A percentile compares a stretch with the other conserved stretches of the same genome.
Conservation (phyloP, 2,797 vertebrate species). For the Ptychadena robeensis region DNA sequence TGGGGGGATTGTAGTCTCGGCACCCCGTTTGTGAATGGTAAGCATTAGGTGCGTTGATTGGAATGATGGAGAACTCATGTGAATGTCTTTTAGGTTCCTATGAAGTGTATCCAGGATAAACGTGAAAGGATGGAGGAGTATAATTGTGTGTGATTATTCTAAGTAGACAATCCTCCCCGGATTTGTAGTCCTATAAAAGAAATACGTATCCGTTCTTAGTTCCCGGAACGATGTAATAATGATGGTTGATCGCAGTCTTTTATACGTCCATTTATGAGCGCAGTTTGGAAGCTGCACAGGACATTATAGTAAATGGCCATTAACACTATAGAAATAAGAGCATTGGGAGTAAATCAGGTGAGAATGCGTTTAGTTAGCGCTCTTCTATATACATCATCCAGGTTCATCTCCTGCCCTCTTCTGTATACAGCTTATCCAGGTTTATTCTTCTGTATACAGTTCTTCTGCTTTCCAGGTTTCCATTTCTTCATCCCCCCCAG, state of each 20-base stretch:
- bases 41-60: no score
- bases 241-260: constrained; percentile 69
- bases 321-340: constrained; percentile 51
- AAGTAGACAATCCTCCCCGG: neutral
- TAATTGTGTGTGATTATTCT: neutral
- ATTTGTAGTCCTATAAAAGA: constrained; percentile 18
- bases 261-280: constrained; percentile 68
- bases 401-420: neutral
- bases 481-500: neutral
- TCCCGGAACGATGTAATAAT: constrained; percentile 55
- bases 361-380: constrained; percentile 10
- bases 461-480: neutral
- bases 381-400: neutral
- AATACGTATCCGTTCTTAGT: constrained; percentile 11
- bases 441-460: neutral
- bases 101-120: neutral
- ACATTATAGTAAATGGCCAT: constrained; percentile 54
- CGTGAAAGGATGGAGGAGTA: neutral
- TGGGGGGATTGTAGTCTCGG: no score
- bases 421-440: neutral
- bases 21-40: no score
- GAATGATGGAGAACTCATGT: no score
- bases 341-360: constrained; percentile 35
- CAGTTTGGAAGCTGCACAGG: constrained; percentile 61
- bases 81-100: no score